Base-by-base conservation (phyloP, 1,140 invertebrate genomes). In the Megalopta genalis region DNA sequence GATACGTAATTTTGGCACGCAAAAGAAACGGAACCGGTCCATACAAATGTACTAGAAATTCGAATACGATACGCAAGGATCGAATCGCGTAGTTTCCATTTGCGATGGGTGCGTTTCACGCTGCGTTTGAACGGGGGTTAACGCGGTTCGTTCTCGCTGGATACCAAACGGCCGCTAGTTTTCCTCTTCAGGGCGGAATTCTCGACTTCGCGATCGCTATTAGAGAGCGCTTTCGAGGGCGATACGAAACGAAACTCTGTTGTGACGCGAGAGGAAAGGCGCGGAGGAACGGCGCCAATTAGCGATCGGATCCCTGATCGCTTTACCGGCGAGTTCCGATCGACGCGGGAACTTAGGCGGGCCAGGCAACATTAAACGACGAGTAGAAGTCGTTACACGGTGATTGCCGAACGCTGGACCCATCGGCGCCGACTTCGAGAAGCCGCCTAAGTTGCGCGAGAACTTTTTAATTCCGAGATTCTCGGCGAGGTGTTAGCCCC, bases 381-480 rank as follows among this genome's bases (percentile, higher is more conserved):
- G 21, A 76, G 77, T 3, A 9, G 12, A 71, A 59, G 85, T 66
- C 77, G 77, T 84, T 86, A 84, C 79, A 65, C 75, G 37, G 46
- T 75, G 82, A 84, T 87, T 81, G 72, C 27, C 37, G 77, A 80
- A 76, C 39, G 52, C 27, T 32, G 12, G 32, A 63, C 46, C n/a
- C 39, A 18, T 23, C 62, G 67, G 25, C 32, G 75, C 74, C 76
- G 77, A 66, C 64, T 78, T 74, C 57, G 10, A 59, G 63, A 42
- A 69, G 52, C 65, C 68, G 59, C 49, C 46, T 54, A 82, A 85
- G 63, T 46, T 54, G 75, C 57, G 79, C 75, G 79, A 86, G 75
- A 80, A 80, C 77, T 86, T 86, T 83, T 77, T 81, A 83, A 83
- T 83, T 86, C 72, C 63, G 74, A 23, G 54, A 74, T 46, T 64